These are phyloP conservation scores for Amphipoea oculea DNA, from an alignment of 2,888 invertebrate genomes.

Conservation along the genomic window DNA sequence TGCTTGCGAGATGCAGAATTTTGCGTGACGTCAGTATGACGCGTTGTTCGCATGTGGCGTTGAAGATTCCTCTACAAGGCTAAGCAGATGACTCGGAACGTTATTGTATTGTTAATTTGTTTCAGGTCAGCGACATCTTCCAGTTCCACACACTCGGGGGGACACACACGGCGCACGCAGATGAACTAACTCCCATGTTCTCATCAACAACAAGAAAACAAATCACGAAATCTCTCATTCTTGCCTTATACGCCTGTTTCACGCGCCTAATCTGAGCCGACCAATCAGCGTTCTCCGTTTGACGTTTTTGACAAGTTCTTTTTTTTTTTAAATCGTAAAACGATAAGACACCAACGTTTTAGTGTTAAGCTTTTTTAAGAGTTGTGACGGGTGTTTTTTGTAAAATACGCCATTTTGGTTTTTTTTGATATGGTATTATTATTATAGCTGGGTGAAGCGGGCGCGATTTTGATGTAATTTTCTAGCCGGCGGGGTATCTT, in stretches of 20 bases:
- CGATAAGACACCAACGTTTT: constrained; percentile 78
- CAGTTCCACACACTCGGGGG: constrained; percentile 93
- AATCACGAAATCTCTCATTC: constrained; percentile 64
- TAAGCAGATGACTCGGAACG: no score
- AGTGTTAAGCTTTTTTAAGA: constrained; percentile 74
- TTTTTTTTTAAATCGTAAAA: constrained; percentile 72
- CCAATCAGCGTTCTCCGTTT: constrained; percentile 68
- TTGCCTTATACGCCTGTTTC: constrained; percentile 75
- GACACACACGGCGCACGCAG: constrained; percentile 86
- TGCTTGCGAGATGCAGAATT: no score
- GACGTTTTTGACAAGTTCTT: constrained; percentile 62
- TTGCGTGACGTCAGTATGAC: no score
- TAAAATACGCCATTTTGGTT: constrained; percentile 49
- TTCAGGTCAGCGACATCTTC: constrained; percentile 93
- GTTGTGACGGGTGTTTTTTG: constrained; percentile 72
- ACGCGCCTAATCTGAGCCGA: constrained; percentile 68
- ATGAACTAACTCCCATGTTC: constrained; percentile 85
- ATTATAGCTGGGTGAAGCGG: constrained; percentile 12
- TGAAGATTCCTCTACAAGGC: no score
- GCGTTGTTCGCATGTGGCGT: no score
- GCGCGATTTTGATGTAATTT: constrained; percentile 39
- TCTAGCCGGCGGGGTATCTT: neutral
- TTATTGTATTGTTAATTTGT: neutral
- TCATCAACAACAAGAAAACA: constrained; percentile 71
- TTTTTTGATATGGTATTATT: constrained; percentile 12